These are phyloP conservation scores for Saturnia japonica DNA, from an alignment of 2,888 invertebrate genomes.

Conservation along the genomic window DNA sequence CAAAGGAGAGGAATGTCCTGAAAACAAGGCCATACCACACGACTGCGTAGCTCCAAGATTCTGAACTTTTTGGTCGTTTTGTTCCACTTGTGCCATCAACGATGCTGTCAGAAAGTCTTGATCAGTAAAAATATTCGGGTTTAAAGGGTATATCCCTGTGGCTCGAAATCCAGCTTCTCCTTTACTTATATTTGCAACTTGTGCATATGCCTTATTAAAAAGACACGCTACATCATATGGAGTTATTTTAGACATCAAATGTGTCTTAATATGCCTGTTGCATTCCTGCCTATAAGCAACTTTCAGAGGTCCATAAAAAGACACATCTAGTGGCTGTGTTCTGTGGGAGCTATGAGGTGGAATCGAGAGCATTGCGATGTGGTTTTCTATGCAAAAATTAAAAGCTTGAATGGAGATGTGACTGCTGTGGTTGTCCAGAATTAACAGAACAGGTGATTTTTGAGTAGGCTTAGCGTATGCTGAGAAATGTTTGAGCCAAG, in stretches of 20 bases:
- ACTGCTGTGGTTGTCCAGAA: slow-evolving; percentile 33
- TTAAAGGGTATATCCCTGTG: slow-evolving; percentile 16
- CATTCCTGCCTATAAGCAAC: slow-evolving; percentile 35
- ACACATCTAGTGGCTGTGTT: slow-evolving; percentile 31
- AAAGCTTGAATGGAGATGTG: slow-evolving; percentile 31
- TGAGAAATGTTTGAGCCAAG: slow-evolving; percentile 41
- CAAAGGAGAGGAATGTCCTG: too few relatives aligned
- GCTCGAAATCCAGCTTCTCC: slow-evolving; percentile 15
- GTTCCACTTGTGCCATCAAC: too few relatives aligned
- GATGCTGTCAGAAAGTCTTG: too few relatives aligned
- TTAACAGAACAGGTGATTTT: slow-evolving; percentile 46
- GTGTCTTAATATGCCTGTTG: slow-evolving; percentile 32
- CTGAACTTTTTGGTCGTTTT: too few relatives aligned
- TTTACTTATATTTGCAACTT: slow-evolving; percentile 17
- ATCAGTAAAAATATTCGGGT: neutral
- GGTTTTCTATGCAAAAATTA: slow-evolving; percentile 33
- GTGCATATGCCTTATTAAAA: slow-evolving; percentile 34
- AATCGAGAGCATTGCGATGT: slow-evolving; percentile 31
- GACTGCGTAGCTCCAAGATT: too few relatives aligned
- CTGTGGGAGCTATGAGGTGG: slow-evolving; percentile 36
- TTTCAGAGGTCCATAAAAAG: neutral
- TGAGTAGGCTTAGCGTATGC: slow-evolving; percentile 41
- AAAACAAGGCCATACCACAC: too few relatives aligned
- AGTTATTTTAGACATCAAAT: slow-evolving; percentile 34
- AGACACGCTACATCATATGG: slow-evolving; percentile 33